Evolutionary conservation across 2,113 vertebrate genomes (phyloP).

Genomic region (Okapia johnstoni): DNA sequence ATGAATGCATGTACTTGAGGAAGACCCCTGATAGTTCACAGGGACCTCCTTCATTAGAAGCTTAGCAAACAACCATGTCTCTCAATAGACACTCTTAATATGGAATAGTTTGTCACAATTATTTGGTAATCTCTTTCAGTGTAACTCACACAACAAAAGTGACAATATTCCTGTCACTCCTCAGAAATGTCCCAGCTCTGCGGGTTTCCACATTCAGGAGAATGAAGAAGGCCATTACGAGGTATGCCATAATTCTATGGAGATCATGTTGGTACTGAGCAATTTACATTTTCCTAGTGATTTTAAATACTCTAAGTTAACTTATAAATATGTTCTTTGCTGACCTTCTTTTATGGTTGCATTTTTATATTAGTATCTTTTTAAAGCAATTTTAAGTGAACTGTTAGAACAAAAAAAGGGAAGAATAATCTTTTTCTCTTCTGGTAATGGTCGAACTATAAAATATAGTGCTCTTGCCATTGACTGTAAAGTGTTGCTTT

Average conservation of each 20-base stretch:
- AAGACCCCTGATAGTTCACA: not conserved
- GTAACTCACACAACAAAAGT: constrained; percentile 76
- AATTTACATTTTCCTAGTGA: constrained; percentile 60
- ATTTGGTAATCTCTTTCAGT: constrained; percentile 79
- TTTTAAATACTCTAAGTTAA: not conserved
- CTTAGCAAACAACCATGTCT: constrained; percentile 46
- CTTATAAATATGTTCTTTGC: constrained; percentile 45
- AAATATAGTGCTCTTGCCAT: not conserved
- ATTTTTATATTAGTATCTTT: not conserved
- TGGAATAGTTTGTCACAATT: constrained; percentile 76
- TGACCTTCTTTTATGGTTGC: not conserved
- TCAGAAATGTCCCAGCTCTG: constrained; percentile 71
- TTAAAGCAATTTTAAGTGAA: not conserved
- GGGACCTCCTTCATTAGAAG: not conserved
- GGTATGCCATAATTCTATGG: constrained; percentile 69
- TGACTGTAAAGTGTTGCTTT: not conserved
- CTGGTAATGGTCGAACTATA: not conserved
- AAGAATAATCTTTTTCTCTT: not conserved
- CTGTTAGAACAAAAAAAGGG: not conserved
- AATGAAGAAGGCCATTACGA: constrained; percentile 78
- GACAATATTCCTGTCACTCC: constrained; percentile 80
- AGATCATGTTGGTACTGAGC: constrained; percentile 63
- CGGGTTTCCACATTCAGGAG: constrained; percentile 77
- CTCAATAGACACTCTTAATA: constrained; percentile 33
- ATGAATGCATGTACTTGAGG: not conserved